A percentile compares a stretch with the other conserved stretches of the same genome.
Evolutionary conservation across 1,140 invertebrate species (phyloP).

Genomic region (Atopsyche davidsoni): DNA sequence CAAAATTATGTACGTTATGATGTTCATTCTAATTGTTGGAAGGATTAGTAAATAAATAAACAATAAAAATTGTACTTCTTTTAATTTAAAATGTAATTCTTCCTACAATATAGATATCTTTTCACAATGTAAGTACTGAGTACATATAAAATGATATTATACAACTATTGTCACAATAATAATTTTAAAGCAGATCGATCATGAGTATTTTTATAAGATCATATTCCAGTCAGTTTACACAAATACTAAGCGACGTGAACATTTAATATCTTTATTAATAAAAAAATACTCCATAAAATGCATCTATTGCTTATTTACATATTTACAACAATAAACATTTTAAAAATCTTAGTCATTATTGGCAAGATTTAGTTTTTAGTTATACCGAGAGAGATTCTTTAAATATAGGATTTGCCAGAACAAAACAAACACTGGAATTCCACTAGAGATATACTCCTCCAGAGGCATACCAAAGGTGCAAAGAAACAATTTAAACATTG

Average conservation of each 20-base stretch:
- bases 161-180: conserved; percentile 8
- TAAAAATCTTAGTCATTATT: conserved; percentile 1
- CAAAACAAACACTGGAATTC: too few relatives aligned
- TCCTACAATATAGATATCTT: conserved; percentile 18
- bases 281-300: conserved; percentile 15
- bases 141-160: conserved; percentile 18
- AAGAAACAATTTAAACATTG: too few relatives aligned
- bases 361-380: not conserved
- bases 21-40: not conserved
- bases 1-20: not conserved
- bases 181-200: too few relatives aligned
- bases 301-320: conserved; percentile 27
- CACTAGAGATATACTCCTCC: too few relatives aligned
- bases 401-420: too few relatives aligned
- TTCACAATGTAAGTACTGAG: conserved; percentile 23
- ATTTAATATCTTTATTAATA: not conserved
- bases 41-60: not conserved
- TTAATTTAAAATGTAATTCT: conserved; percentile 22
- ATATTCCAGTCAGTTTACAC: too few relatives aligned
- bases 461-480: too few relatives aligned
- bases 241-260: too few relatives aligned
- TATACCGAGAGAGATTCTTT: too few relatives aligned
- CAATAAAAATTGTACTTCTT: conserved; percentile 17
- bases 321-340: conserved; percentile 27
- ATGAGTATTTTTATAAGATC: too few relatives aligned